phyloP scores from a whole-genome alignment of 1,140 invertebrate species.

The Ceratina australensis region DNA sequence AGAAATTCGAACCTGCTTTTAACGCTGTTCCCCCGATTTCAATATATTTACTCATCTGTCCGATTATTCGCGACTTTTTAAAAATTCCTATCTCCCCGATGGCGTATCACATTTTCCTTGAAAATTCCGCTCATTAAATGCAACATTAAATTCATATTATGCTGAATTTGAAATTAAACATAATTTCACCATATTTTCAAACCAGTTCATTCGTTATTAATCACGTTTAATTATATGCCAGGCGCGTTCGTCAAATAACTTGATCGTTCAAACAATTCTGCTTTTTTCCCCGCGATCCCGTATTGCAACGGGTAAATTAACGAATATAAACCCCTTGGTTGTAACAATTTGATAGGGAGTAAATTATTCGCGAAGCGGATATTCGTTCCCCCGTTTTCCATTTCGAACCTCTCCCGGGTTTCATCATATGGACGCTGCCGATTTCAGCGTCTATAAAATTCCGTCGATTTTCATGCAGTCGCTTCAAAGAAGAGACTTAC shows the following conservation, averaged over 20 bases:
- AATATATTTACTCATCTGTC: too few relatives aligned
- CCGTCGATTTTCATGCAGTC: constrained; percentile 1
- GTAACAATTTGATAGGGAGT: neutral
- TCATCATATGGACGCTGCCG: neutral
- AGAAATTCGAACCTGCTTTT: too few relatives aligned
- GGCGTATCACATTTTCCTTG: too few relatives aligned
- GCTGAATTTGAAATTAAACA: neutral
- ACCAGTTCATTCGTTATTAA: neutral
- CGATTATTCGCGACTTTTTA: too few relatives aligned
- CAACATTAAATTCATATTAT: neutral
- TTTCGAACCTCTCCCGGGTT: neutral
- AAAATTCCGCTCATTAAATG: too few relatives aligned
- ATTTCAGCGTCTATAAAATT: constrained; percentile 6
- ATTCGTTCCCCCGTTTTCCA: neutral
- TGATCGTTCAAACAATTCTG: neutral
- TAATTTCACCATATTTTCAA: neutral
- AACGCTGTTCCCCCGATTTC: too few relatives aligned
- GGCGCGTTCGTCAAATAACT: neutral
- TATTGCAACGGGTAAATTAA: neutral
- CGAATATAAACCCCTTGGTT: neutral
- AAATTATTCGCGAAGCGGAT: neutral
- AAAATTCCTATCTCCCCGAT: too few relatives aligned
- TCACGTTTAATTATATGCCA: neutral
- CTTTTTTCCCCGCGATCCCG: neutral
- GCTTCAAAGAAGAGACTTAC: constrained; percentile 11